Conservation (phyloP, 2,113 vertebrate genomes). For the Gnathonemus longibarbis region DNA sequence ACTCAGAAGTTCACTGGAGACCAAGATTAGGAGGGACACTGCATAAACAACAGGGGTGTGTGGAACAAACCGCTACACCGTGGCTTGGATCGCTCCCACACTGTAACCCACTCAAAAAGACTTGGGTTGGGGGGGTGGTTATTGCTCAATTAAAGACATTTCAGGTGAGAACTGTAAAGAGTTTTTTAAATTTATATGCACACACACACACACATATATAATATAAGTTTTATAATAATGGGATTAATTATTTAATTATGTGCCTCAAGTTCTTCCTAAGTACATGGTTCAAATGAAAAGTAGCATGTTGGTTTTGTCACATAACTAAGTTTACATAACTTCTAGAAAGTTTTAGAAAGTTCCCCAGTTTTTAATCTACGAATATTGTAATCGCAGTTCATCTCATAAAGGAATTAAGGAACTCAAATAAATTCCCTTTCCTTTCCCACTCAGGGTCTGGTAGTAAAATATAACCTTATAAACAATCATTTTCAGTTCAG, state of each 20-base stretch:
- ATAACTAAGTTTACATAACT: background rate
- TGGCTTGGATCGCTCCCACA: constrained; percentile 36
- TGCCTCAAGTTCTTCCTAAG: background rate
- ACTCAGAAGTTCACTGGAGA: constrained; percentile 28
- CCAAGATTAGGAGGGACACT: constrained; percentile 36
- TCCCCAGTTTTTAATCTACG: background rate
- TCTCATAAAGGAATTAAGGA: background rate
- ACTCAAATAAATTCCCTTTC: background rate
- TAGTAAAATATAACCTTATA: background rate
- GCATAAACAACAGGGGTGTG: constrained; percentile 38
- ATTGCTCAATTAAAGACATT: constrained; percentile 28
- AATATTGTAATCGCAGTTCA: background rate
- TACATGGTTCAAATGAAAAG: background rate
- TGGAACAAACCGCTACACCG: constrained; percentile 29
- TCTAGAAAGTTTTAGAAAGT: background rate
- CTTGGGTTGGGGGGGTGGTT: constrained; percentile 15
- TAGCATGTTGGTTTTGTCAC: constrained; percentile 9
- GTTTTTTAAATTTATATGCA: background rate
- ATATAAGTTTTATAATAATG: background rate
- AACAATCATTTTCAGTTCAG: background rate
- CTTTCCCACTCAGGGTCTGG: background rate
- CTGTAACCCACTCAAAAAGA: constrained; percentile 18
- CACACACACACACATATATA: constrained; percentile 15
- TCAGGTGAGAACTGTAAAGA: constrained; percentile 18
- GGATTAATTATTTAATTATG: background rate